phyloP scores from a whole-genome alignment of 2,113 vertebrate species.

The Mustelus asterias region DNA sequence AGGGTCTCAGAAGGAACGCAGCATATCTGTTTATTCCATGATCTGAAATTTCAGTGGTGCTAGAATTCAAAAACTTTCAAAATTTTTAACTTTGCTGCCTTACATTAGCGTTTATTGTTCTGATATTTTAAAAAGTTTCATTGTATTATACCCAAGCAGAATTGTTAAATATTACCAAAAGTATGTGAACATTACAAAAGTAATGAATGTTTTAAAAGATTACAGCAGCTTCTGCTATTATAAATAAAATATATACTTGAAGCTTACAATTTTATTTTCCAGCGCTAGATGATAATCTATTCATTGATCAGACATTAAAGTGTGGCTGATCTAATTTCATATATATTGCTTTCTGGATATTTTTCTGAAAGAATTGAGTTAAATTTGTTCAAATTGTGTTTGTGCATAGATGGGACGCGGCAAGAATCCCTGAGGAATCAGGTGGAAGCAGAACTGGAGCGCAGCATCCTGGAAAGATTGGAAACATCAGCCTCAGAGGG shows the following conservation, averaged over 20 bases:
- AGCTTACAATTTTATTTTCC: background rate
- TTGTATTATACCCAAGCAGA: background rate
- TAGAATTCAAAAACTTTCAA: background rate
- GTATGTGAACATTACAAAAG: background rate
- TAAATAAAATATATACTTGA: background rate
- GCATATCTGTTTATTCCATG: background rate
- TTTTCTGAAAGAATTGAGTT: background rate
- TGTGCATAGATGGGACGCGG: background rate
- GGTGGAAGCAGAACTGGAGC: background rate
- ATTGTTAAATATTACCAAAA: background rate
- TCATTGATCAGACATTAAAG: background rate
- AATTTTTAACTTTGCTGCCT: background rate
- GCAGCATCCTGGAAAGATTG: background rate
- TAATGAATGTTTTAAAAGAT: background rate
- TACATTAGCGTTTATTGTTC: background rate
- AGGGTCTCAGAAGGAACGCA: background rate
- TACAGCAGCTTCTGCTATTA: background rate
- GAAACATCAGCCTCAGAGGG: constrained; percentile 1
- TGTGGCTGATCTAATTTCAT: background rate
- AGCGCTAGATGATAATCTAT: background rate
- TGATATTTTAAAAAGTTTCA: background rate
- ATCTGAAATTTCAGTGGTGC: background rate
- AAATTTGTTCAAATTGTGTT: background rate
- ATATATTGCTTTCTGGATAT: background rate
- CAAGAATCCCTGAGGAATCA: background rate